Percentiles rank a stretch among this genome's conserved stretches.
Evolutionary conservation across 2,888 invertebrate genomes (phyloP).

Genomic region (Agelastica alni): DNA sequence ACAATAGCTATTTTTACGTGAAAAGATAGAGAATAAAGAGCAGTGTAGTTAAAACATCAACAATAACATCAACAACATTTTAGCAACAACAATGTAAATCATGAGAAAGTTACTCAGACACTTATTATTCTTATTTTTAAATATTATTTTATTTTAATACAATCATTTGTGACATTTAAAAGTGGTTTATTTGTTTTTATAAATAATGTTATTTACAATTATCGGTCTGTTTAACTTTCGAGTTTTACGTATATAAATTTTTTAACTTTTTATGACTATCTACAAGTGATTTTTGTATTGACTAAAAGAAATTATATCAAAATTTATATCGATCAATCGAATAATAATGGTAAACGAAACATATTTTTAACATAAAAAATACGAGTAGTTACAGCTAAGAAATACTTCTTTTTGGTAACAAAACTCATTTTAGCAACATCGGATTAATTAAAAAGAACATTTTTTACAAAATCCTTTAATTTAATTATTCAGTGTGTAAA

Average conservation of each 20-base stretch:
- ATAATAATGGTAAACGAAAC: neutral
- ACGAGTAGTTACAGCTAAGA: no score
- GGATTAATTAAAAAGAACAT: no score
- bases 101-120: conserved; percentile 43
- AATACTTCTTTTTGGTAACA: no score
- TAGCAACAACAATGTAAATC: conserved; percentile 55
- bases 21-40: conserved; percentile 9
- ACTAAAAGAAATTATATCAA: conserved; percentile 1
- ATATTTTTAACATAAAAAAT: no score
- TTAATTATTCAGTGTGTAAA: no score
- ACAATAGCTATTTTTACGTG: neutral
- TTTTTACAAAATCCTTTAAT: no score
- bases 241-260: conserved; percentile 40
- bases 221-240: conserved; percentile 37
- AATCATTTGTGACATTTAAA: conserved; percentile 6
- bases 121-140: conserved; percentile 23
- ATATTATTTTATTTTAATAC: conserved; percentile 10
- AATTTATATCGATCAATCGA: conserved; percentile 7
- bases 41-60: conserved; percentile 46
- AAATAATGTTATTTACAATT: conserved; percentile 9
- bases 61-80: conserved; percentile 57
- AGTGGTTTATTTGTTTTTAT: conserved; percentile 1
- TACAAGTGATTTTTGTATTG: conserved; percentile 29
- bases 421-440: no score
- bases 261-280: conserved; percentile 38